Base-by-base conservation (phyloP, 2,113 vertebrate species). In the Pampusana beccarii region DNA sequence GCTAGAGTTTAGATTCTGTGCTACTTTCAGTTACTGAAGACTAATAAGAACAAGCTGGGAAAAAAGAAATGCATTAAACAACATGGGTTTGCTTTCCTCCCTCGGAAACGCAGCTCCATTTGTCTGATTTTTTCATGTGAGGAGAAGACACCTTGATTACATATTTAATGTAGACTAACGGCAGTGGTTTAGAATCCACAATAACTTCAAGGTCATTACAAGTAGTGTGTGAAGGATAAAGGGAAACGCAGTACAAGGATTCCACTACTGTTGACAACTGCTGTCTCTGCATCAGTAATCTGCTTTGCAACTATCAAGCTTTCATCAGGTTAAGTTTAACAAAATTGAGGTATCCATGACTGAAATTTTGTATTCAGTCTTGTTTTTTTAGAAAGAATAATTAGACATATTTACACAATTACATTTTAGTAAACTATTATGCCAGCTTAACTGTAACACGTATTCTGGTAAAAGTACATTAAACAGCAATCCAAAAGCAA, bases 361-460 rank as follows among this genome's bases (percentile, higher is more conserved):
- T 91, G 60, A 87, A 82, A 90, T 96, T 83, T 93, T 88, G 48
- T 84, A 71, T 95, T 96, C 64, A 73, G 33, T 90, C 94, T 92
- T 95, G 13, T 97, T 96, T 96, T 92, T 96, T 94, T 86, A 94
- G 66, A 96, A 97, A 73, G 64, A 96, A 87, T 97, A 95, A 98
- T 97, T 95, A 96, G 70, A 42, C 65, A 40, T 98, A 97, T 98
- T 98, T 98, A 98, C 97, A 92, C 90, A 97, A 96, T 97, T 96
- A 92, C 67, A 92, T 89, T 97, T 97, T 92, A 65, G 97, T 98
- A 98, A 98, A 98, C 95, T 97, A 86, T 97, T 97, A 90, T 81
- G 64, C 93, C 75, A 91, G 66, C 79, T 95, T 97, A 94, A 97
- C 84, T 90, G 73, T 95, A 97, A 94, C 82, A 94, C 46, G 83